Conservation (phyloP, 2,888 invertebrate genomes). For the Allophyes oxyacanthae region DNA sequence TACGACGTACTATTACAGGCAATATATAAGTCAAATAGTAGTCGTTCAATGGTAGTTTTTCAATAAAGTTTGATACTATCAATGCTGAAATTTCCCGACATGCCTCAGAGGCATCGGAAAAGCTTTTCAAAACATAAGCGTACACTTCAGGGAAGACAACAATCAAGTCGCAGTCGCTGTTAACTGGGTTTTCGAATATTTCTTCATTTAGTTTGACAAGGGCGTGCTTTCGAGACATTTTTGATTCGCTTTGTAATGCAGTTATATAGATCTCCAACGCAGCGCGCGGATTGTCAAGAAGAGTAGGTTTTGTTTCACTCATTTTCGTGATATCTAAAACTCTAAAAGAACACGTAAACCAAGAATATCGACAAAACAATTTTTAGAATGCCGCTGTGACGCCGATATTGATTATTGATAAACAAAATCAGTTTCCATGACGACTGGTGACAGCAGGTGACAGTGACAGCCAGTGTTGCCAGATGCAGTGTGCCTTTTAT, state of each 20-base stretch:
- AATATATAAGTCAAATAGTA: conserved; percentile 93
- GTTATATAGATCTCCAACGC: conserved; percentile 76
- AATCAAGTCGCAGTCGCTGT: conserved; percentile 76
- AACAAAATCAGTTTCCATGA: conserved; percentile 79
- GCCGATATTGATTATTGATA: conserved; percentile 57
- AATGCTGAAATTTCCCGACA: conserved; percentile 90
- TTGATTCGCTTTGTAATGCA: conserved; percentile 90
- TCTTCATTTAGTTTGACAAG: conserved; percentile 87
- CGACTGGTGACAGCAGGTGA: conserved; percentile 53
- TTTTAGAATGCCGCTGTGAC: too few relatives aligned
- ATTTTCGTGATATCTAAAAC: conserved; percentile 58
- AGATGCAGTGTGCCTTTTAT: too few relatives aligned
- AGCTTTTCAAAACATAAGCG: conserved; percentile 81
- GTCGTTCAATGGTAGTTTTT: conserved; percentile 90
- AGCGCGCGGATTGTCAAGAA: conserved; percentile 75
- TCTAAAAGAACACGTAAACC: conserved; percentile 10
- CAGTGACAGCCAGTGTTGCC: conserved; percentile 6
- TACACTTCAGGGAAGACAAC: conserved; percentile 77
- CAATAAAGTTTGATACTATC: conserved; percentile 89
- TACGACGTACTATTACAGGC: conserved; percentile 93
- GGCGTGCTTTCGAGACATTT: conserved; percentile 88
- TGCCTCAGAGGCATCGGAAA: conserved; percentile 90
- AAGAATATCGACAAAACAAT: conserved; percentile 57
- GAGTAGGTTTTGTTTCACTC: conserved; percentile 65
- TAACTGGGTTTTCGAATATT: conserved; percentile 77